Evolutionary conservation across 1,140 invertebrate genomes (phyloP), one percentile per base, ranked within the genome.

Genomic region (Trachymyrmex septentrionalis): DNA sequence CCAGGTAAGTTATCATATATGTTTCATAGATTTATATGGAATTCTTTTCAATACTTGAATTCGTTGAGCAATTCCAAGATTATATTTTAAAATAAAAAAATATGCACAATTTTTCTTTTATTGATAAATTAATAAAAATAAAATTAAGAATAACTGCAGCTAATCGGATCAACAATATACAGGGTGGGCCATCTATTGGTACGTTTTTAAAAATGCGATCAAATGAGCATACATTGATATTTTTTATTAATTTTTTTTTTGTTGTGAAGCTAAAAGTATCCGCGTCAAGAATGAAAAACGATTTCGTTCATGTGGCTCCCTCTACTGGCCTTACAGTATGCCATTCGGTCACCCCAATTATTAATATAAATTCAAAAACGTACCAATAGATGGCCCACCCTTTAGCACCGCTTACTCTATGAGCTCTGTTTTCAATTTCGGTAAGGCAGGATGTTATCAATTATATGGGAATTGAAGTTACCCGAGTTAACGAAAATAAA

Each of bases 1-100:
- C 0, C 93, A 93, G 87, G 93, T 93, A 85, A 82, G 66, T 38
- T 66, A 14, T 48, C 3, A 14, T 24, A 59, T n/a, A 24, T 59
- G 19, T 55, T 57, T 7, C 14, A n/a, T 21, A 0, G 0, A 55
- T 55, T 57, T 71, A 38, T 21, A 44, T 12, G 34, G 6, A 3
- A 44, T 44, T 44, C 24, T 12, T 14, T 63, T 30, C 24, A 63
- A 63, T 5, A 21, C 30, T 2, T 53, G 0, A 0, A 73, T 34
- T 57, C n/a, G 57, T 57, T 12, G 2, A 30, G 10, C 6, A 75
- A 55, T 75, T 73, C n/a, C 2, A 21, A 55, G 21, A 73, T 53
- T 73, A 53, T 44, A 14, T 64, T 64, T 64, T n/a, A 21, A 55
- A 50, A 53, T 53, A 1, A 0, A 73, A 27, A 72, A 10, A 50